Evolutionary conservation across 2,797 vertebrate genomes (phyloP).

Genomic region (Austrolebias charrua): DNA sequence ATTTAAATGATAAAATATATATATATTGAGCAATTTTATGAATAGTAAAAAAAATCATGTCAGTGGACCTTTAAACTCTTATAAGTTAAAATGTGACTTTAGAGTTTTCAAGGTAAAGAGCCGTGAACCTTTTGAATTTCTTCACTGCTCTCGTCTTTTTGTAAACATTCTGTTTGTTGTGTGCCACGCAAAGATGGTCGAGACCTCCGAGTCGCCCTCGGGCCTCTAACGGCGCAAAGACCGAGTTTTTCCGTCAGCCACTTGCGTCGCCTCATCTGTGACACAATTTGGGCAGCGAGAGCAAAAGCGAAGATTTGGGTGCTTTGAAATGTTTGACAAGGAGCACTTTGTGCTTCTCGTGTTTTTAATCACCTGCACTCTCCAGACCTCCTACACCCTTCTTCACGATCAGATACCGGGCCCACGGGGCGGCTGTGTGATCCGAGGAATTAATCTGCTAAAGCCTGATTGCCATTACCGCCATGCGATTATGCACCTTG

Average conservation of each 20-base stretch:
- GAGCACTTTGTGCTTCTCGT: conserved; percentile 78
- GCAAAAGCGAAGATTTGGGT: conserved; percentile 77
- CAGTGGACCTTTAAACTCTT: too few relatives aligned
- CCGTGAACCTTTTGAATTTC: conserved; percentile 63
- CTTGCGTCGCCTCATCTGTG: conserved; percentile 58
- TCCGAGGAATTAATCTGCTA: conserved; percentile 82
- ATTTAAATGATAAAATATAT: too few relatives aligned
- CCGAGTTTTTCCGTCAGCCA: conserved; percentile 56
- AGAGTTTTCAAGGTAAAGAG: conserved; percentile 60
- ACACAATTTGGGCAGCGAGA: conserved; percentile 70
- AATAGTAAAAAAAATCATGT: too few relatives aligned
- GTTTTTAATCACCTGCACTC: conserved; percentile 85
- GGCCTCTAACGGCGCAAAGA: conserved; percentile 60
- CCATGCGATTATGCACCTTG: conserved; percentile 84
- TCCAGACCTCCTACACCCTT: conserved; percentile 87
- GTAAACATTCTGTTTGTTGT: conserved; percentile 65
- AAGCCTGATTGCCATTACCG: conserved; percentile 84
- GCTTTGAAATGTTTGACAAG: conserved; percentile 84
- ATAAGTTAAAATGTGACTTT: conserved; percentile 55
- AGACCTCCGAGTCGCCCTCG: conserved; percentile 68
- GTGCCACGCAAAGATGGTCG: conserved; percentile 54
- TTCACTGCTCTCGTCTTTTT: conserved; percentile 55
- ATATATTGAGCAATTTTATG: too few relatives aligned
- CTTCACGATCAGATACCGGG: conserved; percentile 82
- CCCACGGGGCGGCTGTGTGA: conserved; percentile 69